Conservation (phyloP, 2,888 invertebrate genomes). For the Cheilosia vulpina region DNA sequence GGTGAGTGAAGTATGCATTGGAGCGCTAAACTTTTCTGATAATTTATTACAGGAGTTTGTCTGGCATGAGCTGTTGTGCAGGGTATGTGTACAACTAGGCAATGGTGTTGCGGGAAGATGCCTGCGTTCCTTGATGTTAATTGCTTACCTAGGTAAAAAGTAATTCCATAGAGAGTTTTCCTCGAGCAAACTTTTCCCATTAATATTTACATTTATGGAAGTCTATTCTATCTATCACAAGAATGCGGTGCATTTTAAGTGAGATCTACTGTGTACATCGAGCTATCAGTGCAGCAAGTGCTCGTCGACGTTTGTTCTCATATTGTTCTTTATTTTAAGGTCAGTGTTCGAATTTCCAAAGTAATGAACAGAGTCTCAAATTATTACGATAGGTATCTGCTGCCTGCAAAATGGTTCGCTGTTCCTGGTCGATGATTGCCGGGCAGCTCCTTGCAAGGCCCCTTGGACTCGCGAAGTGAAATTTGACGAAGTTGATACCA, state of each 20-base stretch:
- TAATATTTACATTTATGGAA: conserved; percentile 66
- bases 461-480: too few species aligned
- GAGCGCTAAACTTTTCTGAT: conserved; percentile 69
- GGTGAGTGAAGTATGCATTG: conserved; percentile 53
- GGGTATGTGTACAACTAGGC: conserved; percentile 17
- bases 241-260: background rate
- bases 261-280: background rate
- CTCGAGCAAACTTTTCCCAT: conserved; percentile 66
- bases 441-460: too few species aligned
- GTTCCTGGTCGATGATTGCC: too few species aligned
- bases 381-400: too few species aligned
- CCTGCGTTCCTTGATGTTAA: conserved; percentile 53
- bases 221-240: conserved; percentile 18
- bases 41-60: conserved; percentile 68
- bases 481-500: too few species aligned
- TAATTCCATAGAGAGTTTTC: conserved; percentile 52
- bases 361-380: too few species aligned
- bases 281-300: background rate
- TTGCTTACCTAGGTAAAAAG: conserved; percentile 62
- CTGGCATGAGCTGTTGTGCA: conserved; percentile 27
- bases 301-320: too few species aligned
- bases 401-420: too few species aligned
- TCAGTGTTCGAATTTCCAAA: too few species aligned
- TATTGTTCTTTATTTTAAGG: too few species aligned
- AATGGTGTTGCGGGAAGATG: conserved; percentile 29